These are phyloP conservation scores for Centrocercus urophasianus DNA, from an alignment of 2,113 vertebrate species.

Conservation along the genomic window DNA sequence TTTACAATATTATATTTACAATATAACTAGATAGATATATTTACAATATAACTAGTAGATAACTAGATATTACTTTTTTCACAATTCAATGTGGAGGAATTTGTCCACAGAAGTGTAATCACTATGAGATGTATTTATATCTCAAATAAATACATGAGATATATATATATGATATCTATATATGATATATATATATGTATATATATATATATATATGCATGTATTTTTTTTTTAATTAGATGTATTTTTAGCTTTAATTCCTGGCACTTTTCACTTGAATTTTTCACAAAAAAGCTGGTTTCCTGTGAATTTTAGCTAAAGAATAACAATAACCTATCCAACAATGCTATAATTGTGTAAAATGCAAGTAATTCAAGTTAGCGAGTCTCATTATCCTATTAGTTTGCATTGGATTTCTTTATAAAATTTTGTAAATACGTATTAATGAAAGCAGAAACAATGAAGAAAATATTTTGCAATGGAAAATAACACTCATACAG, in stretches of 20 bases:
- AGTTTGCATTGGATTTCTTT: neutral
- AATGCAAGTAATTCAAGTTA: neutral
- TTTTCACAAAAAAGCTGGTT: neutral
- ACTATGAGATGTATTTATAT: neutral
- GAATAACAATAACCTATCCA: neutral
- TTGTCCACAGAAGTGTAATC: neutral
- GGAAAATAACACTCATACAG: neutral
- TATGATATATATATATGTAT: neutral
- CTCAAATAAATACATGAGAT: too few relatives aligned
- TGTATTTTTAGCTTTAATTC: neutral
- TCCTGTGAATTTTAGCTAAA: neutral
- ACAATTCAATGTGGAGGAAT: neutral
- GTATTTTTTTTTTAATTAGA: too few relatives aligned
- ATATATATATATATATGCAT: too few relatives aligned
- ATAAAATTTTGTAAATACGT: neutral
- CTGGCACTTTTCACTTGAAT: neutral
- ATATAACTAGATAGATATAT: neutral
- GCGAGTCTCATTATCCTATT: neutral
- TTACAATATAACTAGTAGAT: neutral
- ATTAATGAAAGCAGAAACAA: neutral
- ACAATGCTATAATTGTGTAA: neutral
- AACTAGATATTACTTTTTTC: conserved; percentile 6
- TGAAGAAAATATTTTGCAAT: neutral
- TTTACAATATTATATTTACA: neutral
- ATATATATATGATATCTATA: too few relatives aligned